Percentiles rank a stretch among this genome's conserved stretches.
These are phyloP conservation scores for Empis stercorea DNA, from an alignment of 2,888 invertebrate genomes.

Conservation along the genomic window DNA sequence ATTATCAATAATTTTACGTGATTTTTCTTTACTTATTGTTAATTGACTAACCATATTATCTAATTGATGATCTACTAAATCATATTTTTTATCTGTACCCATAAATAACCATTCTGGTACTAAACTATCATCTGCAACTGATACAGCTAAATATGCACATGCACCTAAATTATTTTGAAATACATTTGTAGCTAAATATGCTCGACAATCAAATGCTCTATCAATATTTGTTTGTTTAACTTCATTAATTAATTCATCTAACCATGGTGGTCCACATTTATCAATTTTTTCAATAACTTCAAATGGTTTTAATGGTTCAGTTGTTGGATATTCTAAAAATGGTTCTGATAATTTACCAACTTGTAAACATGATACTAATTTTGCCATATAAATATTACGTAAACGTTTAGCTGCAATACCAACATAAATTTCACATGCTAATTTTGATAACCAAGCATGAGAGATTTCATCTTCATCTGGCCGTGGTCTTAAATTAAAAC, in stretches of 20 bases:
- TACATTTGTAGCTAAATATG: slow-evolving; percentile 17
- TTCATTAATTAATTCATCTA: slow-evolving; percentile 5
- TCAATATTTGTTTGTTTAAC: neutral
- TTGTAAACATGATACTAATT: slow-evolving; percentile 6
- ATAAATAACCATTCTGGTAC: slow-evolving; percentile 14
- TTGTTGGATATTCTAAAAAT: slow-evolving; percentile 2
- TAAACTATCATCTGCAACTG: slow-evolving; percentile 15
- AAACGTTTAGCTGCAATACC: slow-evolving; percentile 7
- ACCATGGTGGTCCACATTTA: slow-evolving; percentile 9
- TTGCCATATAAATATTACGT: slow-evolving; percentile 9
- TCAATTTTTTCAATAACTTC: neutral
- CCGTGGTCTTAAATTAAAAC: slow-evolving; percentile 3
- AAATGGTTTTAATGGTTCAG: neutral
- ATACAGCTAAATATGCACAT: slow-evolving; percentile 19
- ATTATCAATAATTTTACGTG: too few relatives aligned
- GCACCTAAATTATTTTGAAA: slow-evolving; percentile 18
- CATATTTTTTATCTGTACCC: slow-evolving; percentile 4
- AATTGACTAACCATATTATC: neutral
- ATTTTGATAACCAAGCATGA: slow-evolving; percentile 9
- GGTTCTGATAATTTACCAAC: neutral
- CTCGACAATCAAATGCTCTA: slow-evolving; percentile 8
- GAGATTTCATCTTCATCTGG: neutral
- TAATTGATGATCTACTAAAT: neutral
- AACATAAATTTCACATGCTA: slow-evolving; percentile 10
- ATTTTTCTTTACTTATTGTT: slow-evolving; percentile 1